Evolutionary conservation across 2,113 vertebrate species (phyloP), one percentile per base, ranked within the genome.

Genomic region (Setophaga coronata): DNA sequence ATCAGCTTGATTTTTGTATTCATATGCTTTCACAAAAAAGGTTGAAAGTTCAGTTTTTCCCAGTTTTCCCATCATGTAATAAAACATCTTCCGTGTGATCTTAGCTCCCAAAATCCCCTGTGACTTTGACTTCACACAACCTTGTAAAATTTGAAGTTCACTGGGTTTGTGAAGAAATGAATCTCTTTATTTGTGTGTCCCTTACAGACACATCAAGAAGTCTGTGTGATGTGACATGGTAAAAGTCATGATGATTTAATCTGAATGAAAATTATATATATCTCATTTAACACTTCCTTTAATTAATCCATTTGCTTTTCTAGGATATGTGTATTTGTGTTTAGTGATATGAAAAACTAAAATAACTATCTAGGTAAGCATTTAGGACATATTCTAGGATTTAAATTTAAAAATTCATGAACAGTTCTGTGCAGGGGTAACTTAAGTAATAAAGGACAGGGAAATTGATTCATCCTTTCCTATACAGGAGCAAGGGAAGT

Each of bases 11-110:
- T 81, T 97, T 96, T 61, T 91, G 66, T 31, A 95, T 94, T 95
- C 91, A 89, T 82, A 60, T 19, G 67, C 80, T 92, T 87, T 89
- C 89, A 96, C 85, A 96, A 74, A 87, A 78, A 81, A 81, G 91
- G 85, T 94, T 94, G 86, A 96, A 96, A 96, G 94, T 94, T 97
- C 92, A 96, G 47, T 34, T 71, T 92, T 83, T 56, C 88, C 93
- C 87, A 81, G 65, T 89, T 82, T 96, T 85, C 86, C 94, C 88
- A 69, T 95, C 86, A 62, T 23, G 45, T 92, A 92, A 95, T 77
- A 90, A 95, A 92, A 85, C 92, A 91, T 82, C 50, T 95, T 96
- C 58, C 0, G 4, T 93, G 83, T 91, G 83, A 96, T 60, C 73
- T 95, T 86, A 87, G 70, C 72, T 92, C 82, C 42, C 51, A 48